phyloP scores from a whole-genome alignment of 2,888 invertebrate genomes.

The Empis stercorea region DNA sequence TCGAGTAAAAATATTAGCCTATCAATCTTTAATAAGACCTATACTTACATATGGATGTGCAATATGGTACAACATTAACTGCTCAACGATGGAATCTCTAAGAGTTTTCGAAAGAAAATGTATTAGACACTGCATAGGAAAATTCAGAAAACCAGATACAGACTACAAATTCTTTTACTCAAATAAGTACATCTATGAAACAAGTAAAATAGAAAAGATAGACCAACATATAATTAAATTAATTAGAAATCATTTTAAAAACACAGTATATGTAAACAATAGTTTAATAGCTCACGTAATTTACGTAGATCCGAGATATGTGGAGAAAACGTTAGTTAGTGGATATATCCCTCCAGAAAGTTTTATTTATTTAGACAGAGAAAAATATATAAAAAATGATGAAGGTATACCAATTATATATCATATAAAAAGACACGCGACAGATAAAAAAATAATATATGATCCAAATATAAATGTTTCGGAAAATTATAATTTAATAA shows the following conservation, averaged over 20 bases:
- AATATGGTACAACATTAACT: conserved; percentile 5
- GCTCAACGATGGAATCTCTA: not conserved
- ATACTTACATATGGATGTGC: conserved; percentile 2
- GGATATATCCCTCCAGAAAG: not conserved
- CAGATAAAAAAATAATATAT: no score
- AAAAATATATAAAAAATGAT: not conserved
- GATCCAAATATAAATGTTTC: no score
- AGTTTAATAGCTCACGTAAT: not conserved
- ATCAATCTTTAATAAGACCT: conserved; percentile 1
- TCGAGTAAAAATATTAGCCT: not conserved
- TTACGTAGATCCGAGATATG: not conserved
- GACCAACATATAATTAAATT: not conserved
- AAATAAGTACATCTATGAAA: not conserved
- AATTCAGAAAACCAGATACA: conserved; percentile 2
- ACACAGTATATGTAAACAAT: not conserved
- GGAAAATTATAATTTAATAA: no score
- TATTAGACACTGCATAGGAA: no score
- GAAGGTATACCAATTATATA: no score
- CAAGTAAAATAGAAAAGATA: not conserved
- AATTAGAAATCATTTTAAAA: not conserved
- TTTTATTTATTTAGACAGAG: not conserved
- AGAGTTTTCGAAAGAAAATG: conserved; percentile 4
- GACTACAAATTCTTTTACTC: not conserved
- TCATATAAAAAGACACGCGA: no score
- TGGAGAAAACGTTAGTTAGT: not conserved